phyloP scores from a whole-genome alignment of 1,140 invertebrate species.

The Dufourea novaeangliae region DNA sequence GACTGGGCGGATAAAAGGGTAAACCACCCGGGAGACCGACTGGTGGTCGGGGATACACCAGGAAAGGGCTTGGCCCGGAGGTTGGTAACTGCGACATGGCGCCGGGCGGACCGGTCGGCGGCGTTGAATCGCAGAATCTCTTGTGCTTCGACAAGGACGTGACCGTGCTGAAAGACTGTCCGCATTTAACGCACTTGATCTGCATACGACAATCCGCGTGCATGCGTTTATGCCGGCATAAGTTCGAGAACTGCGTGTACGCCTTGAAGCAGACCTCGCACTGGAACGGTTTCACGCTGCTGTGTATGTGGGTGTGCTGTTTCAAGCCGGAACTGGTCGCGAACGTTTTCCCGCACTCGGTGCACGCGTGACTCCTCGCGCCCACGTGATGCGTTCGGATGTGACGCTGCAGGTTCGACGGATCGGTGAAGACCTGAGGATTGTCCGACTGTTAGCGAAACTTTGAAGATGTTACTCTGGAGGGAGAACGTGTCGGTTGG shows the following conservation, averaged over 20 bases:
- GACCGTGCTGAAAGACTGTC: constrained; percentile 93
- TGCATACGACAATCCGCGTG: constrained; percentile 94
- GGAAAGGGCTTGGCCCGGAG: constrained; percentile 84
- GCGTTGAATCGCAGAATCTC: constrained; percentile 90
- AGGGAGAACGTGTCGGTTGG: constrained; percentile 38
- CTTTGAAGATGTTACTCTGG: constrained; percentile 65
- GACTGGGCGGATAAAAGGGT: constrained; percentile 82
- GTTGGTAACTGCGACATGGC: constrained; percentile 81
- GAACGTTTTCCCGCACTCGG: constrained; percentile 99
- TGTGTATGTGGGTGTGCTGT: constrained; percentile 99
- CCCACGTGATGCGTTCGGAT: constrained; percentile 96
- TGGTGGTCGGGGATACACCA: constrained; percentile 84
- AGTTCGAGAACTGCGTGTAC: constrained; percentile 99
- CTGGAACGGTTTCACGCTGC: constrained; percentile 98
- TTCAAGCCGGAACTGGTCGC: constrained; percentile 98
- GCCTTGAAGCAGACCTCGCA: constrained; percentile 96
- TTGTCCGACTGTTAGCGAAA: constrained; percentile 77
- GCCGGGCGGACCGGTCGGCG: constrained; percentile 77
- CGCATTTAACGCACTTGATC: constrained; percentile 96
- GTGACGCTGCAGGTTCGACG: constrained; percentile 97
- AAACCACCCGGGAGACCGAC: constrained; percentile 70
- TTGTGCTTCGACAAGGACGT: constrained; percentile 93
- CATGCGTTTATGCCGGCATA: constrained; percentile 99
- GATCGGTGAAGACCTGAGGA: constrained; percentile 94
- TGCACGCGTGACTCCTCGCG: constrained; percentile 96